Conservation (phyloP, 92 coral and sea anemone species). For the Pocillopora meandrina region DNA sequence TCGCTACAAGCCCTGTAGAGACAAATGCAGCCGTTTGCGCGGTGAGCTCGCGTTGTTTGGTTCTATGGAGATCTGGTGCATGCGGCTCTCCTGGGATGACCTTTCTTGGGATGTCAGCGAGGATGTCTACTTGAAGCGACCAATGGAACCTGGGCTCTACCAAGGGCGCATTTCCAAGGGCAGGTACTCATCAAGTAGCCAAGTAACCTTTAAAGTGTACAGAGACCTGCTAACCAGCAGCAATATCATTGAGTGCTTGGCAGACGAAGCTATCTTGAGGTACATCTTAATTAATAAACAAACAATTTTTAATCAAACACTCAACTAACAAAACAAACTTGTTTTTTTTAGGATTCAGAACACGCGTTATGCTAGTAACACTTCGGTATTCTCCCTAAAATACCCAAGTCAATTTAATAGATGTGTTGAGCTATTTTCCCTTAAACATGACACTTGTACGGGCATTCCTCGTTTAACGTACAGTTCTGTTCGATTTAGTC, state of each 20-base stretch:
- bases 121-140: not conserved
- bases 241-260: not conserved
- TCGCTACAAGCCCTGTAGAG: slow-evolving; percentile 16
- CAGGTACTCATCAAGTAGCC: not conserved
- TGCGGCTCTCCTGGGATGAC: slow-evolving; percentile 21
- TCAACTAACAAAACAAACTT: no score
- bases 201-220: slow-evolving; percentile 29
- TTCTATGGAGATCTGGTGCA: not conserved
- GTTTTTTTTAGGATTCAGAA: no score
- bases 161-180: slow-evolving; percentile 24
- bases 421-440: no score
- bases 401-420: no score
- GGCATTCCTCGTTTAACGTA: no score
- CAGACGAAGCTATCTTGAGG: slow-evolving; percentile 22
- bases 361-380: no score
- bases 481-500: no score
- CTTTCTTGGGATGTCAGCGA: slow-evolving; percentile 35
- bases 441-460: no score
- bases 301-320: no score
- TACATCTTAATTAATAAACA: not conserved
- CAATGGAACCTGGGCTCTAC: slow-evolving; percentile 23
- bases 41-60: slow-evolving; percentile 15
- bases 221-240: no score
- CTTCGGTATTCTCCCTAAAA: no score
- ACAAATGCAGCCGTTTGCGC: slow-evolving; percentile 12